phyloP scores from a whole-genome alignment of 2,888 invertebrate species.

The Eucera pruinosa region DNA sequence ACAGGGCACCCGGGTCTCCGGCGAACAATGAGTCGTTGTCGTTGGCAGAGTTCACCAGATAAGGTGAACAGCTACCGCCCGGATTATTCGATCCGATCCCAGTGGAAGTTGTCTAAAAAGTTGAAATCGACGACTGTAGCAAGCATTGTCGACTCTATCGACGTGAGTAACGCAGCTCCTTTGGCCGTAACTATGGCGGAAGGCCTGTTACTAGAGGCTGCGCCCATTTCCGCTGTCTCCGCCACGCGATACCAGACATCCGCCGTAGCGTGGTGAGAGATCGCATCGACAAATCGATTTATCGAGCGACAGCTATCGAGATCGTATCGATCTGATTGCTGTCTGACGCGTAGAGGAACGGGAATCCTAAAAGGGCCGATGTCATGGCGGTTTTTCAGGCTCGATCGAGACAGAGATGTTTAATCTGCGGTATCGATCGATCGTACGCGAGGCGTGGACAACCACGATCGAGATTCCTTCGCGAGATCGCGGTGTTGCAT shows the following conservation, averaged over 20 bases:
- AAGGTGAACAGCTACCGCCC: slow-evolving; percentile 24
- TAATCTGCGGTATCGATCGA: slow-evolving; percentile 41
- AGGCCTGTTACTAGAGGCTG: no score
- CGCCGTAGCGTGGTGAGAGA: slow-evolving; percentile 9
- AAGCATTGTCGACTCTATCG: slow-evolving; percentile 55
- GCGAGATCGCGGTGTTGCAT: slow-evolving; percentile 28
- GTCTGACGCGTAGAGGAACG: not conserved
- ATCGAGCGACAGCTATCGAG: slow-evolving; percentile 29
- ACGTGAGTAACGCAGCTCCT: slow-evolving; percentile 24
- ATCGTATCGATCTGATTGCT: slow-evolving; percentile 29
- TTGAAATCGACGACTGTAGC: slow-evolving; percentile 32
- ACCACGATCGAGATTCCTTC: slow-evolving; percentile 36
- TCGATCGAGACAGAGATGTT: slow-evolving; percentile 3
- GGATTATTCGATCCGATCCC: slow-evolving; percentile 9
- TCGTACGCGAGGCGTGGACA: slow-evolving; percentile 35
- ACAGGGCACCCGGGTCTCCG: not conserved
- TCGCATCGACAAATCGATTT: slow-evolving; percentile 34
- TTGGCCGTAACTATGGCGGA: slow-evolving; percentile 3
- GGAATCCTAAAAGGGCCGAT: slow-evolving; percentile 24
- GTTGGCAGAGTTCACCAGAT: slow-evolving; percentile 51
- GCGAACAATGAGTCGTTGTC: slow-evolving; percentile 54
- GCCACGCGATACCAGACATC: slow-evolving; percentile 9
- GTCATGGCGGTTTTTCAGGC: slow-evolving; percentile 31
- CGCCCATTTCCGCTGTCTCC: slow-evolving; percentile 25
- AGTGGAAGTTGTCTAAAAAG: slow-evolving; percentile 29